Conservation (phyloP, 2,797 vertebrate species). For the Amniataba percoides region DNA sequence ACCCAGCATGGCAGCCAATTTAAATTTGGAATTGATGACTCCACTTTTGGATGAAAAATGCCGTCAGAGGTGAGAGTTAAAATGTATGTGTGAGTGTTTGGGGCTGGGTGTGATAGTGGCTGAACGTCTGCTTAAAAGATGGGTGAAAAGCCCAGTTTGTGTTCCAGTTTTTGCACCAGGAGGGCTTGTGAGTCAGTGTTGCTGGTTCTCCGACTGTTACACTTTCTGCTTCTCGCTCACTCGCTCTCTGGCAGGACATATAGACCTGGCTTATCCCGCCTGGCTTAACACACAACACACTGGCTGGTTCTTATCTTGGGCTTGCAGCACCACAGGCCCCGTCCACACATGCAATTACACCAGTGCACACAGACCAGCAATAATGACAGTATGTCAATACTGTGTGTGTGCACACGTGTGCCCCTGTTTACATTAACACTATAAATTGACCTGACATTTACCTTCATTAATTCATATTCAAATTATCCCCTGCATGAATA, state of each 20-base stretch:
- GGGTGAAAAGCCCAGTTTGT: conserved; percentile 19
- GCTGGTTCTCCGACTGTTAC: conserved; percentile 8
- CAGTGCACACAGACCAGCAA: conserved; percentile 27
- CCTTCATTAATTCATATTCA: background rate
- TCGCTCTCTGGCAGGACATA: conserved; percentile 55
- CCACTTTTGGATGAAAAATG: conserved; percentile 14
- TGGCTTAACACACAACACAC: conserved; percentile 51
- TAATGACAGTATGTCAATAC: conserved; percentile 12
- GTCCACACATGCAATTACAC: conserved; percentile 29
- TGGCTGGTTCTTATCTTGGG: conserved; percentile 64
- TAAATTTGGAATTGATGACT: conserved; percentile 23
- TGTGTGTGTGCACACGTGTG: background rate
- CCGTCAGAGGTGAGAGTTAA: background rate
- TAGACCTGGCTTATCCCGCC: conserved; percentile 46
- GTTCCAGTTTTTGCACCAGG: conserved; percentile 19
- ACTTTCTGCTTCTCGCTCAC: conserved; percentile 6
- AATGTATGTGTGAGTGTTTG: background rate
- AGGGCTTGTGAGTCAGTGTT: conserved; percentile 4
- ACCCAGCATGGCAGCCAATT: conserved; percentile 16
- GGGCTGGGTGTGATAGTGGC: conserved; percentile 3
- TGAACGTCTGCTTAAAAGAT: conserved; percentile 10
- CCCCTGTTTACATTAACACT: conserved; percentile 15
- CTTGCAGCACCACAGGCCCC: conserved; percentile 56
- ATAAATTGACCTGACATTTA: background rate
- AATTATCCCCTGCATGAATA: background rate